Evolutionary conservation across 2,888 invertebrate genomes (phyloP), one percentile per base, ranked within the genome.

Genomic region (Peribatodes rhomboidaria): DNA sequence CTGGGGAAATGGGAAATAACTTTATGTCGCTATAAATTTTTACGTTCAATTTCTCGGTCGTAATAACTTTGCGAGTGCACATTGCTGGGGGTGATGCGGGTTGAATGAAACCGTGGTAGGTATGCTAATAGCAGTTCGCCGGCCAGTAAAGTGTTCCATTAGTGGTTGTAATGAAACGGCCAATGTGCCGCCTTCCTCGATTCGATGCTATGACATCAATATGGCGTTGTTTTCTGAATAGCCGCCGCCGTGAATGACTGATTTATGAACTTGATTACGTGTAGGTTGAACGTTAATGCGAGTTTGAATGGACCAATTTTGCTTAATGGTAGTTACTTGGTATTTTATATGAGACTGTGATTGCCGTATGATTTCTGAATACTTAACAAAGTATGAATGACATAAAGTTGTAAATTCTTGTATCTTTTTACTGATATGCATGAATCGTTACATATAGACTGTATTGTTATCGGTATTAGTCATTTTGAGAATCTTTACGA

Each of bases 51-150:
- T 81, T 71, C 74, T 74, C 65, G 72, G 66, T 78, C 77, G 75
- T 85, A 83, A 84, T 84, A 81, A 76, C 71, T 75, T 75, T 69
- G 80, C 75, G 75, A 57, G 56, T 65, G 62, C 62, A 65, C 49
- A 44, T 27, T 64, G 68, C 71, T 69, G 64, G 56, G 62, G 33
- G 69, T 68, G 67, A 59, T 70, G 65, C 68, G 60, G 71, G 69
- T 73, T 67, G 69, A 67, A 66, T 64, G 50, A 56, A 68, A 66
- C 67, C 71, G 73, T 72, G 85, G 83, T 78, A 86, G 85, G 83
- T 78, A 87, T 87, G 85, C 81, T 86, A 86, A 89, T 88, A 76
- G 84, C 68, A 75, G 79, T 77, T 79, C 78, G 74, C 73, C 77
- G 79, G 70, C 80, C 79, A 77, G 79, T 81, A 75, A 81, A 78